Percentiles rank a stretch among this genome's conserved stretches.
Conservation (phyloP, 2,888 invertebrate genomes). For the Chymomyza procnemis region DNA sequence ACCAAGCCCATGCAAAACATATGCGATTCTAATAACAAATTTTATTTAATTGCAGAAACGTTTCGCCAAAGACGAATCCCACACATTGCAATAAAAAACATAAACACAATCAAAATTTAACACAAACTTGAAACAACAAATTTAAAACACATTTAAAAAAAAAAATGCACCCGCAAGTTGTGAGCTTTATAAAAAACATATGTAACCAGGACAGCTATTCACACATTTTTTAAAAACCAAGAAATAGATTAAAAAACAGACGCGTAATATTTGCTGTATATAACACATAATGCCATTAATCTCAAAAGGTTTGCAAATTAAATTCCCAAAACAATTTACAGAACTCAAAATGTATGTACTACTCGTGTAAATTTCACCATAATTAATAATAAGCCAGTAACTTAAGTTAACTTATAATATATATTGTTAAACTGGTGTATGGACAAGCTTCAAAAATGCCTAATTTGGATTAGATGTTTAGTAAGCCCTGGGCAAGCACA, state of each 20-base stretch:
- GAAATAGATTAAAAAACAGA: not conserved
- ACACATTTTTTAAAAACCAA: not conserved
- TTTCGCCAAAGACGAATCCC: conserved; percentile 78
- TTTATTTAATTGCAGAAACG: conserved; percentile 80
- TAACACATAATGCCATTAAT: conserved; percentile 2
- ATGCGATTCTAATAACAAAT: conserved; percentile 38
- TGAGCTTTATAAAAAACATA: not conserved
- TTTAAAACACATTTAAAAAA: conserved; percentile 23
- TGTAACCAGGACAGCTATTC: not conserved
- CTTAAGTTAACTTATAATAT: not conserved
- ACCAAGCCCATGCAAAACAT: conserved; percentile 29
- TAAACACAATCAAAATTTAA: conserved; percentile 32
- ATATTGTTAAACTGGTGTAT: not conserved
- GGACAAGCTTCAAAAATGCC: not conserved
- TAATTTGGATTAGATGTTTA: not conserved
- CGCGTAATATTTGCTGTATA: conserved; percentile 1
- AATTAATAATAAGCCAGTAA: not conserved
- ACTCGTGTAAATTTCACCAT: not conserved
- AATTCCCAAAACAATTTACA: not conserved
- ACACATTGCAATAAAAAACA: conserved; percentile 40
- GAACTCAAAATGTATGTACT: not conserved
- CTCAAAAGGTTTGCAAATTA: not conserved
- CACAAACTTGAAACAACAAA: conserved; percentile 20
- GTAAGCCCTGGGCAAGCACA: not conserved
- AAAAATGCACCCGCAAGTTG: conserved; percentile 1